phyloP scores from a whole-genome alignment of 1,140 invertebrate species.

The Schlechtendalia chinensis region DNA sequence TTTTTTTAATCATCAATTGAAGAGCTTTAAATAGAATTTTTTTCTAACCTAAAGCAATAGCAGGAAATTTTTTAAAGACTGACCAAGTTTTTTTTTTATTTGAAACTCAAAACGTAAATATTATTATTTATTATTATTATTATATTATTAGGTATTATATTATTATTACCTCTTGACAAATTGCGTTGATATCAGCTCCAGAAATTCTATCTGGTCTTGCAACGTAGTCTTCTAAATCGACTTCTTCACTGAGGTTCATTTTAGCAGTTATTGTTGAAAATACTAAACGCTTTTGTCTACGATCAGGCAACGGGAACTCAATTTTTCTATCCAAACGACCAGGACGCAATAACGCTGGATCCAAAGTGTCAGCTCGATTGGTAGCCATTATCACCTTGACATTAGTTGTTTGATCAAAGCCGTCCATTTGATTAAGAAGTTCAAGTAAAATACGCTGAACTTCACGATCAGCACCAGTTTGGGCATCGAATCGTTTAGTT shows the following conservation, averaged over 20 bases:
- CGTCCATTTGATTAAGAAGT: slow-evolving; percentile 99
- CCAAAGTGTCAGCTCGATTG: slow-evolving; percentile 96
- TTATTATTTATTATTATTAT: no score
- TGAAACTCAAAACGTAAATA: slow-evolving; percentile 39
- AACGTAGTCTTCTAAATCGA: slow-evolving; percentile 98
- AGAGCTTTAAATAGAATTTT: no score
- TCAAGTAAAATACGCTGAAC: slow-evolving; percentile 98
- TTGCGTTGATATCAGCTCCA: slow-evolving; percentile 98
- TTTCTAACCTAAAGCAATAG: no score
- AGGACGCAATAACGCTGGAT: slow-evolving; percentile 94
- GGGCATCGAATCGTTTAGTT: slow-evolving; percentile 97
- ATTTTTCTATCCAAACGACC: slow-evolving; percentile 98
- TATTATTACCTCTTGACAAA: slow-evolving; percentile 91
- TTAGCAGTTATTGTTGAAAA: slow-evolving; percentile 97
- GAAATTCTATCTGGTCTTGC: slow-evolving; percentile 97
- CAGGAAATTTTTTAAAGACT: no score
- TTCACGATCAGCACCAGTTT: slow-evolving; percentile 98
- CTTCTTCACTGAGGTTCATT: slow-evolving; percentile 99
- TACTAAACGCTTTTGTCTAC: slow-evolving; percentile 95
- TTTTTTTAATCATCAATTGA: no score
- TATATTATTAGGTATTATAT: not conserved
- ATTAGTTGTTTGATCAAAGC: slow-evolving; percentile 99
- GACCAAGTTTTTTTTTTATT: not conserved
- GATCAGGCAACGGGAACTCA: slow-evolving; percentile 96
- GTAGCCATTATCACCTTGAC: slow-evolving; percentile 99